Percentiles rank a stretch among this genome's conserved stretches.
These are phyloP conservation scores for Tinea semifulvella DNA, from an alignment of 2,888 invertebrate genomes.

Conservation along the genomic window DNA sequence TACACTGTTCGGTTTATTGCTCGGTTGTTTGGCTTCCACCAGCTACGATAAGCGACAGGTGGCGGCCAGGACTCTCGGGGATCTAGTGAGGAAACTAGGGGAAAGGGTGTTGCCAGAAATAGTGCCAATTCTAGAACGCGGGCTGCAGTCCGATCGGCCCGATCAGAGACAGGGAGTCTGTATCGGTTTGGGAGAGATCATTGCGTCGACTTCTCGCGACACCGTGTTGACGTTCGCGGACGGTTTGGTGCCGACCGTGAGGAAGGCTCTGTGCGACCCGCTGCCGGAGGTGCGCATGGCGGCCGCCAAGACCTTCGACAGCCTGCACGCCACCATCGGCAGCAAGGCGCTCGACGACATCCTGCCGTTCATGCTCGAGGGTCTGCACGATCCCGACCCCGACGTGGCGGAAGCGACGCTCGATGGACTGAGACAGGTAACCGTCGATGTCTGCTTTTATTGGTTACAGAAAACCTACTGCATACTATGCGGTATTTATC, in stretches of 20 bases:
- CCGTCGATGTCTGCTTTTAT: too few species aligned
- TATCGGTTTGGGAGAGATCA: slow-evolving; percentile 97
- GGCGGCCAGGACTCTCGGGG: slow-evolving; percentile 95
- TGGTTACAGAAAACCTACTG: too few species aligned
- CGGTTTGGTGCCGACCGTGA: slow-evolving; percentile 82
- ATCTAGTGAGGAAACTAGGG: slow-evolving; percentile 95
- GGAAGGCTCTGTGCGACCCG: slow-evolving; percentile 93
- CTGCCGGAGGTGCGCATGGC: slow-evolving; percentile 92
- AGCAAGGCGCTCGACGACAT: slow-evolving; percentile 96
- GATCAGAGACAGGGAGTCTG: slow-evolving; percentile 99
- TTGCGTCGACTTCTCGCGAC: slow-evolving; percentile 94
- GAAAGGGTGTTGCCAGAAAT: slow-evolving; percentile 98
- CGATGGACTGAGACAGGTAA: slow-evolving; percentile 94
- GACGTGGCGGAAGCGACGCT: slow-evolving; percentile 87
- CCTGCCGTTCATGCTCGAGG: slow-evolving; percentile 87
- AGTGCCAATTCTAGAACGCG: slow-evolving; percentile 95
- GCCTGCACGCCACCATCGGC: slow-evolving; percentile 93
- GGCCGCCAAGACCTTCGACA: slow-evolving; percentile 97
- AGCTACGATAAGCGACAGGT: slow-evolving; percentile 97
- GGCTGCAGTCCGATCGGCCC: slow-evolving; percentile 87
- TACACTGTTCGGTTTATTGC: slow-evolving; percentile 88
- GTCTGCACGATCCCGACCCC: slow-evolving; percentile 78
- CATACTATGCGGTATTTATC: not conserved
- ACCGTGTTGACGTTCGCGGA: slow-evolving; percentile 81
- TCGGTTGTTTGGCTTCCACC: slow-evolving; percentile 95